Conservation (phyloP, 2,113 vertebrate species). For the Toxostoma redivivum region DNA sequence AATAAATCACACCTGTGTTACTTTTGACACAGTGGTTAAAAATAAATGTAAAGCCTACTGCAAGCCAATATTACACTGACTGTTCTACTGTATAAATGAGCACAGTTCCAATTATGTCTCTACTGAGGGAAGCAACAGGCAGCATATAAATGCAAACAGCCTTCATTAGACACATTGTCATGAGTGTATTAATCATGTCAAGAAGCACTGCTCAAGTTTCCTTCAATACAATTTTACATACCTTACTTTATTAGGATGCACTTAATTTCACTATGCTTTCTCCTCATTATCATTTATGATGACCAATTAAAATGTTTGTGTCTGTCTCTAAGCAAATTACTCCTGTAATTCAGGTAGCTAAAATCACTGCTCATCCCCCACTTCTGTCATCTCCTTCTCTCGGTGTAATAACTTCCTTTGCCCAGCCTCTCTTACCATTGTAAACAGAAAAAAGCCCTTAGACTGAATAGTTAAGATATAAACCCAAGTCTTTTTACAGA, state of each 20-base stretch:
- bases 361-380: background rate
- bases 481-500: background rate
- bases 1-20: background rate
- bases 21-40: background rate
- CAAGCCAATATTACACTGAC: background rate
- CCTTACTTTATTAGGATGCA: slow-evolving; percentile 50
- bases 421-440: background rate
- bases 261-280: slow-evolving; percentile 49
- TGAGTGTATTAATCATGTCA: slow-evolving; percentile 47
- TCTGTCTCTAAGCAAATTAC: slow-evolving; percentile 22
- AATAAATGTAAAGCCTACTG: background rate
- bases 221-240: slow-evolving; percentile 38
- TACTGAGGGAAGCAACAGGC: slow-evolving; percentile 31
- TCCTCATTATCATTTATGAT: slow-evolving; percentile 56
- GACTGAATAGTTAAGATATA: background rate
- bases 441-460: background rate
- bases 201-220: slow-evolving; percentile 18
- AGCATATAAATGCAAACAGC: slow-evolving; percentile 34
- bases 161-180: slow-evolving; percentile 45
- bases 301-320: slow-evolving; percentile 50
- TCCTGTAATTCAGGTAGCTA: background rate
- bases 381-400: background rate
- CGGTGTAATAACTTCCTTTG: background rate
- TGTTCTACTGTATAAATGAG: slow-evolving; percentile 11
- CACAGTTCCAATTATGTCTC: background rate